These are phyloP conservation scores for Brenthis daphne DNA, from an alignment of 2,888 invertebrate genomes.

Conservation along the genomic window DNA sequence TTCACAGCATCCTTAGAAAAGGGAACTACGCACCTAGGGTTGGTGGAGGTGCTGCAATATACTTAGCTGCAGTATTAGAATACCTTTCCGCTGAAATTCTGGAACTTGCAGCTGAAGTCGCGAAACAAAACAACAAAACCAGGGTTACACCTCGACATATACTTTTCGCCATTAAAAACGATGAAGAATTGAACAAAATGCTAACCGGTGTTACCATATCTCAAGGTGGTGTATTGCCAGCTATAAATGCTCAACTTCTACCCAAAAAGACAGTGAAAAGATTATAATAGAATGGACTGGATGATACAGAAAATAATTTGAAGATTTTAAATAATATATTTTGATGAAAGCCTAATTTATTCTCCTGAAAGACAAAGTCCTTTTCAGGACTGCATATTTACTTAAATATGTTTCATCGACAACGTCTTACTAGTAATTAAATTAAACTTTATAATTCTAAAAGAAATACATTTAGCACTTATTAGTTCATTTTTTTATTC, in stretches of 20 bases:
- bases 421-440: not conserved
- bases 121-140: slow-evolving; percentile 85
- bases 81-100: slow-evolving; percentile 86
- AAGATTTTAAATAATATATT: slow-evolving; percentile 17
- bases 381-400: slow-evolving; percentile 52
- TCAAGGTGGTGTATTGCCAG: slow-evolving; percentile 59
- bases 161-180: slow-evolving; percentile 60
- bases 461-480: no score
- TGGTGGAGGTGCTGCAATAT: slow-evolving; percentile 79
- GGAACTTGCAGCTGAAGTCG: slow-evolving; percentile 84
- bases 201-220: slow-evolving; percentile 57
- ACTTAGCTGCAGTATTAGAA: slow-evolving; percentile 82
- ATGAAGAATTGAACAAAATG: slow-evolving; percentile 61
- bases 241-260: slow-evolving; percentile 55
- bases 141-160: slow-evolving; percentile 65
- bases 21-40: slow-evolving; percentile 84
- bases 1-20: slow-evolving; percentile 81
- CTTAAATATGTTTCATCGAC: not conserved
- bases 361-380: slow-evolving; percentile 49
- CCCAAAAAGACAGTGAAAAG: slow-evolving; percentile 60
- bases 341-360: slow-evolving; percentile 37
- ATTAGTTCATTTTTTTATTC: no score
- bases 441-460: not conserved
- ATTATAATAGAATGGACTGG: slow-evolving; percentile 17
- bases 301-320: not conserved